A percentile compares a stretch with the other conserved stretches of the same genome.
Evolutionary conservation across 1,140 invertebrate genomes (phyloP).

Genomic region (Drosophila lowei): DNA sequence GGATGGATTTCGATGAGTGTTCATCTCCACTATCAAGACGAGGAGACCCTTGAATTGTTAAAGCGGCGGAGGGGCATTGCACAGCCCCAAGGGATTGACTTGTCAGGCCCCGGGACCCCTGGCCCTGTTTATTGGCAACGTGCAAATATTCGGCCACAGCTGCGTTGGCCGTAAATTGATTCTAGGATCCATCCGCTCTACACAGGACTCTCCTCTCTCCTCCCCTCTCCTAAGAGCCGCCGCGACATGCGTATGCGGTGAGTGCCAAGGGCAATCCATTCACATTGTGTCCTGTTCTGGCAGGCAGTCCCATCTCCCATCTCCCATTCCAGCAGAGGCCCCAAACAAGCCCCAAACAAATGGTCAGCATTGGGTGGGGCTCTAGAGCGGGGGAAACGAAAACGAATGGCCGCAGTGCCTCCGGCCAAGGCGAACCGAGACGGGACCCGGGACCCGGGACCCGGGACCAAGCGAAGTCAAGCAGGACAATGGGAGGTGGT

Average conservation of each 20-base stretch:
- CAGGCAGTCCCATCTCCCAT: neutral
- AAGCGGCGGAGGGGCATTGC: too few species aligned
- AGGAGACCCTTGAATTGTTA: too few species aligned
- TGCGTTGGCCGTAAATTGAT: slow-evolving; percentile 24
- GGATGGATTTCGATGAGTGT: too few species aligned
- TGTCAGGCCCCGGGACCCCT: neutral
- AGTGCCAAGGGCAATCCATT: slow-evolving; percentile 26
- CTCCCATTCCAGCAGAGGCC: neutral
- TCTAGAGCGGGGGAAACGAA: neutral
- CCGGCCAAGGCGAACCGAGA: neutral
- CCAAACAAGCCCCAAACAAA: slow-evolving; percentile 23
- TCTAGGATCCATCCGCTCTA: neutral
- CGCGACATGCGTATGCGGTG: slow-evolving; percentile 9
- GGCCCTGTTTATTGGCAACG: slow-evolving; percentile 27
- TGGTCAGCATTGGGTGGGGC: slow-evolving; percentile 4
- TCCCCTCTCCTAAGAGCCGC: neutral
- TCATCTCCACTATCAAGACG: too few species aligned
- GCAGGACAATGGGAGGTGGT: slow-evolving; percentile 20
- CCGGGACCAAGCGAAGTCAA: slow-evolving; percentile 8
- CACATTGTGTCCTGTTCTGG: slow-evolving; percentile 7
- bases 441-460: neutral
- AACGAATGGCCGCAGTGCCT: slow-evolving; percentile 10
- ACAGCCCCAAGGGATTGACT: neutral
- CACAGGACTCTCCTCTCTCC: neutral
- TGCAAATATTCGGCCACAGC: slow-evolving; percentile 38